Evolutionary conservation across 2,797 vertebrate genomes (phyloP).

Genomic region (Amblyraja radiata): DNA sequence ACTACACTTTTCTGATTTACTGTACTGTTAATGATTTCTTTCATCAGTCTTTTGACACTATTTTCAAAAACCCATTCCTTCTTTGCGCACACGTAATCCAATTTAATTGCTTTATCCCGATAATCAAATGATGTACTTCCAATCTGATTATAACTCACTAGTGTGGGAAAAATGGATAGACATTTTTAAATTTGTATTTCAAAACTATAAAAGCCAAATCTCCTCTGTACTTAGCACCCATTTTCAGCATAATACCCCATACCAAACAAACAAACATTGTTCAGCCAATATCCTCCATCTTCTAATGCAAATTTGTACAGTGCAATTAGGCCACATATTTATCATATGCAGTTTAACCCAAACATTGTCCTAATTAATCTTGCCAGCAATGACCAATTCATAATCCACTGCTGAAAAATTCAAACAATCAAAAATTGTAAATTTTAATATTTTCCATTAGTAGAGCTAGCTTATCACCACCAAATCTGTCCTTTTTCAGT

Average conservation of each 20-base stretch:
- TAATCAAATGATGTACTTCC: not conserved
- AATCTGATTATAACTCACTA: not conserved
- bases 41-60: not conserved
- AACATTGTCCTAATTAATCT: not conserved
- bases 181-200: not conserved
- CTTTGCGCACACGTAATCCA: not conserved
- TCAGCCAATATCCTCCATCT: not conserved
- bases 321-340: not conserved
- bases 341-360: not conserved
- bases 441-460: not conserved
- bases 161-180: not conserved
- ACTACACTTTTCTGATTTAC: no score
- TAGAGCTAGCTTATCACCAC: no score
- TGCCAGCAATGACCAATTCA: not conserved
- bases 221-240: not conserved
- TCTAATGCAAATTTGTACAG: not conserved
- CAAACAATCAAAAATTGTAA: not conserved
- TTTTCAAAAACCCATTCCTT: not conserved
- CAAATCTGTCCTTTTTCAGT: no score
- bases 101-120: not conserved
- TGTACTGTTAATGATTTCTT: not conserved
- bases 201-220: not conserved
- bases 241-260: not conserved
- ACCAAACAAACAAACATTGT: not conserved
- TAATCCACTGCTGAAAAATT: not conserved